A percentile compares a stretch with the other conserved stretches of the same genome.
phyloP scores from a whole-genome alignment of 2,113 vertebrate species.

The Prunella fulvescens region DNA sequence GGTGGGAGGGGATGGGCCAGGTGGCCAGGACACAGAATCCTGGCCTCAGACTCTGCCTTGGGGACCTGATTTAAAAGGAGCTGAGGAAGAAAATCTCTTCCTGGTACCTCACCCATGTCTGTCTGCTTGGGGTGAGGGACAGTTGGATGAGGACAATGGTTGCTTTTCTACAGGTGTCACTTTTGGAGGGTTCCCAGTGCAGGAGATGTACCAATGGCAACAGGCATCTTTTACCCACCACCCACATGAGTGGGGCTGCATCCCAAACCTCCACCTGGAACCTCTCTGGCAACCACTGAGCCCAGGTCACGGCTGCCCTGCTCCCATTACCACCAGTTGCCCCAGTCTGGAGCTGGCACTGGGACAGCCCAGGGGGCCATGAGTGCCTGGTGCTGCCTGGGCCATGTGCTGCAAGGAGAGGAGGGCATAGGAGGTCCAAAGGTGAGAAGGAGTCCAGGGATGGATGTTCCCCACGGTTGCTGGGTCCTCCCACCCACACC shows the following conservation, averaged over 20 bases:
- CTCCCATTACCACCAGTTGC: not conserved
- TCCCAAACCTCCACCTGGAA: not conserved
- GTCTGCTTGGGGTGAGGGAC: not conserved
- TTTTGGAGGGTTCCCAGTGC: not conserved
- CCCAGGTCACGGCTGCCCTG: not conserved
- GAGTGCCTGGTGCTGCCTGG: not conserved
- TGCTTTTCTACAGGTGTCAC: not conserved
- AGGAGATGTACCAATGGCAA: not conserved
- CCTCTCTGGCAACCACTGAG: not conserved
- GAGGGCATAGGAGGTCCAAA: not conserved
- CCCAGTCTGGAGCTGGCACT: not conserved
- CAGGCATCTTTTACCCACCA: not conserved
- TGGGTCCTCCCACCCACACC: not conserved
- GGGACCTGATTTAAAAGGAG: not conserved
- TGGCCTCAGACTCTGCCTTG: not conserved
- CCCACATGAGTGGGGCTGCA: not conserved
- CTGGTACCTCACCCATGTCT: not conserved
- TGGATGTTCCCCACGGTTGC: accelerated
- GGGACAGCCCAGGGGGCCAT: accelerated
- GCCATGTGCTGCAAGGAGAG: not conserved
- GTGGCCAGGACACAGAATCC: not conserved
- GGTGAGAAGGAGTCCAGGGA: not conserved
- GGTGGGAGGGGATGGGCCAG: not conserved
- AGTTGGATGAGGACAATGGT: accelerated
- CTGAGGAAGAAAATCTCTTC: not conserved